Percentiles rank a stretch among this genome's conserved stretches.
Conservation (phyloP, 2,797 vertebrate genomes). For the Spondyliosoma cantharus region DNA sequence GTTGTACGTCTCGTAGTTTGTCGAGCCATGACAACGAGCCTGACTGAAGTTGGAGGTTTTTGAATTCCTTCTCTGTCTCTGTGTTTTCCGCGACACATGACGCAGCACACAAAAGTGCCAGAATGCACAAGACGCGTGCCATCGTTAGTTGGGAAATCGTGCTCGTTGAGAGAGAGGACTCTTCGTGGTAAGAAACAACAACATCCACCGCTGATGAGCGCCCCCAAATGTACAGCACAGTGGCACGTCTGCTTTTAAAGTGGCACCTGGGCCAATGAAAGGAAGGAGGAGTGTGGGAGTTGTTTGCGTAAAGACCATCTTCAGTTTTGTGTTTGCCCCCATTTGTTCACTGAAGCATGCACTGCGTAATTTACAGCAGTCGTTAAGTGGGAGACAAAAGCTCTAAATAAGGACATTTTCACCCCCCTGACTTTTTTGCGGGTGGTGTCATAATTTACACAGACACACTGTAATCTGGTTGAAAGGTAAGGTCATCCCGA, state of each 20-base stretch:
- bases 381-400: conserved; percentile 49
- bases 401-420: conserved; percentile 49
- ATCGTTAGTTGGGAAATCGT: conserved; percentile 36
- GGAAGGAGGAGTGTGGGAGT: conserved; percentile 36
- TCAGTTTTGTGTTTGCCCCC: conserved; percentile 40
- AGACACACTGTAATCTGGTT: conserved; percentile 23
- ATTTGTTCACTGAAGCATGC: conserved; percentile 53
- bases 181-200: not conserved
- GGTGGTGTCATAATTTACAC: conserved; percentile 15
- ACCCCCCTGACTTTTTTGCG: not conserved
- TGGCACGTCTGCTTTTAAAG: conserved; percentile 57
- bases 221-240: not conserved
- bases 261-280: conserved; percentile 22
- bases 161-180: conserved; percentile 11
- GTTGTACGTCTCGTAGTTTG: conserved; percentile 30
- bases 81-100: conserved; percentile 24
- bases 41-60: conserved; percentile 47
- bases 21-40: conserved; percentile 19
- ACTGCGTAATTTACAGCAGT: conserved; percentile 62
- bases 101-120: conserved; percentile 58
- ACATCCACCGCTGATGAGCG: not conserved
- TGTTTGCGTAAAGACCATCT: conserved; percentile 36
- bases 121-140: conserved; percentile 45
- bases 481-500: conserved; percentile 45
- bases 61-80: not conserved